Evolutionary conservation across 2,113 vertebrate species (phyloP).

Genomic region (Motacilla tschutschensis): DNA sequence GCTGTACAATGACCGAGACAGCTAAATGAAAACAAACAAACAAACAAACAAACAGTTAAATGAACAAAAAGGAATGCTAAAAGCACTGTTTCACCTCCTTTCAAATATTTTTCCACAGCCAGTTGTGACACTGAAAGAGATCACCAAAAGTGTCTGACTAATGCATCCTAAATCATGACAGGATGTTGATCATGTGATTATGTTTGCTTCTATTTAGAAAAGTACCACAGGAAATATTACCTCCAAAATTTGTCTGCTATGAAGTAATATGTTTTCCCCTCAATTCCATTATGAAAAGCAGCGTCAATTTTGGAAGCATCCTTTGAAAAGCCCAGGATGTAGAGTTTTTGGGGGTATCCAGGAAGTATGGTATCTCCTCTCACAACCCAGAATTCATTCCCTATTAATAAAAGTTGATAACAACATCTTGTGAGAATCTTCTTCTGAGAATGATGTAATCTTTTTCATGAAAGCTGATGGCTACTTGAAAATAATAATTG

Average conservation of each 20-base stretch:
- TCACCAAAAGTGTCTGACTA: not conserved
- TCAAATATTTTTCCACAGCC: not conserved
- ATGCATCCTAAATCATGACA: not conserved
- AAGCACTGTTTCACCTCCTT: not conserved
- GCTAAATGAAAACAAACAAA: not conserved
- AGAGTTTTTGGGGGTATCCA: slow-evolving; percentile 77
- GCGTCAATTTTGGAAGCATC: slow-evolving; percentile 76
- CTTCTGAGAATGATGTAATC: not conserved
- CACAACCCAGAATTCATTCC: slow-evolving; percentile 79
- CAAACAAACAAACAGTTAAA: not conserved
- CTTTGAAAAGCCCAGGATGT: slow-evolving; percentile 76
- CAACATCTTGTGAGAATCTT: not conserved
- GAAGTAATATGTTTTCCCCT: slow-evolving; percentile 79
- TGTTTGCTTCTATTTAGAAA: not conserved
- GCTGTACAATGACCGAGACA: not conserved
- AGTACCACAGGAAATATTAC: slow-evolving; percentile 40
- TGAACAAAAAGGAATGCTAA: not conserved
- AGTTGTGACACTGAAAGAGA: not conserved
- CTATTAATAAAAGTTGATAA: slow-evolving; percentile 58
- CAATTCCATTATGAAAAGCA: slow-evolving; percentile 72
- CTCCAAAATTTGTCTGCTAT: slow-evolving; percentile 80
- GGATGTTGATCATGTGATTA: not conserved
- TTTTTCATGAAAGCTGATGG: not conserved
- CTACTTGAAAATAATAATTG: not conserved
- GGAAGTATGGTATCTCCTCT: slow-evolving; percentile 70